phyloP scores from a whole-genome alignment of 2,797 vertebrate genomes.

The Sorex maritimensis region DNA sequence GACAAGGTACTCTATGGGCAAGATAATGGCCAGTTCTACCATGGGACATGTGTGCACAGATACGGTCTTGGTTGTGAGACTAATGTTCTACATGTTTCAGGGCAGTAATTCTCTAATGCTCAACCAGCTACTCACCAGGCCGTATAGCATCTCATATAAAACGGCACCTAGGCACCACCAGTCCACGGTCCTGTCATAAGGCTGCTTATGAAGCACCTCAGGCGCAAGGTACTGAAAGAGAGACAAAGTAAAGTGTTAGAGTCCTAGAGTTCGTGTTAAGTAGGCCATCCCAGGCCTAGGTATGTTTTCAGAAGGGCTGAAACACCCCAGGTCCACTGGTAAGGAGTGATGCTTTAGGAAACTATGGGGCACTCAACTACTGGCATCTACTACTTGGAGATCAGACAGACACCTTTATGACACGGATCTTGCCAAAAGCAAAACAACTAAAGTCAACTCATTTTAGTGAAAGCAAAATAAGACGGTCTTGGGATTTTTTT shows the following conservation, averaged over 20 bases:
- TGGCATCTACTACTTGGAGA: neutral
- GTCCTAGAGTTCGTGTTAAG: neutral
- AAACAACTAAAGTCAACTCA: neutral
- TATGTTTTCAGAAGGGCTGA: too few species aligned
- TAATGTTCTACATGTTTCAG: too few species aligned
- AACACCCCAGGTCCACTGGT: too few species aligned
- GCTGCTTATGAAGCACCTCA: slow-evolving; percentile 99
- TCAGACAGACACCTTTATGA: neutral
- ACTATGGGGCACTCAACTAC: neutral
- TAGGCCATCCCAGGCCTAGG: neutral
- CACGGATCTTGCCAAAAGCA: neutral
- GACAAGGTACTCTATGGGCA: neutral
- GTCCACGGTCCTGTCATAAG: slow-evolving; percentile 98
- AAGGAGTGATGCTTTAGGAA: neutral
- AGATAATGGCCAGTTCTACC: neutral
- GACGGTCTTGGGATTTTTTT: neutral
- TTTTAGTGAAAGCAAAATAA: neutral
- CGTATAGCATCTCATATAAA: slow-evolving; percentile 99
- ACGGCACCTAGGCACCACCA: slow-evolving; percentile 99
- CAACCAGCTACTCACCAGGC: slow-evolving; percentile 93
- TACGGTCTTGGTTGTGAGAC: neutral
- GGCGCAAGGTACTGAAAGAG: slow-evolving; percentile 96
- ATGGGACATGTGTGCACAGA: neutral
- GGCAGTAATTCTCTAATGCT: neutral
- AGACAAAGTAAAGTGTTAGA: neutral